Percentiles rank a stretch among this genome's conserved stretches.
Evolutionary conservation across 2,797 vertebrate species (phyloP).

Genomic region (Xiphorhynchus erythropygius): DNA sequence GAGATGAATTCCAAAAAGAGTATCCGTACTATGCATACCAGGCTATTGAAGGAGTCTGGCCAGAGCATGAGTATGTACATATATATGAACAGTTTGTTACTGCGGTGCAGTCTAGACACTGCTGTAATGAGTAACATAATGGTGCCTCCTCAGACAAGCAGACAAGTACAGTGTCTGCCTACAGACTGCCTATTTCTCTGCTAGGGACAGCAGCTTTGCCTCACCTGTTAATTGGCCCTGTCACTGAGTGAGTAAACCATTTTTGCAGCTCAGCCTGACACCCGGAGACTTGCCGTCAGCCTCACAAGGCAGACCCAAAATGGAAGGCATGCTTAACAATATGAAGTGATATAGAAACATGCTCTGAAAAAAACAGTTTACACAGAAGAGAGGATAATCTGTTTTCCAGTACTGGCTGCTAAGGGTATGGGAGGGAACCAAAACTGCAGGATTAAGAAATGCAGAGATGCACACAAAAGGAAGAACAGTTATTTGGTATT

Average conservation of each 20-base stretch:
- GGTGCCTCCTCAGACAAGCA: neutral
- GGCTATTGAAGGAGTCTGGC: neutral
- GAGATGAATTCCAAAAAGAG: neutral
- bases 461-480: neutral
- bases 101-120: neutral
- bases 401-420: neutral
- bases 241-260: neutral
- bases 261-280: neutral
- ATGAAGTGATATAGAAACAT: neutral
- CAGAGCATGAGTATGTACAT: neutral
- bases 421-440: neutral
- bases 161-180: neutral
- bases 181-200: neutral
- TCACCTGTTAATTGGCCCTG: neutral
- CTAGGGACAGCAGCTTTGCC: neutral
- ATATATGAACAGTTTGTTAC: neutral
- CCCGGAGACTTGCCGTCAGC: neutral
- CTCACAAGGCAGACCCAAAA: neutral
- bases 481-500: neutral
- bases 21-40: rapidly evolving
- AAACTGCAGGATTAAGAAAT: neutral
- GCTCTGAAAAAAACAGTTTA: neutral
- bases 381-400: neutral
- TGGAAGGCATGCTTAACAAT: neutral
- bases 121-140: neutral